Evolutionary conservation across 2,888 invertebrate species (phyloP), one percentile per base, ranked within the genome.

Genomic region (Plagodis pulveraria): DNA sequence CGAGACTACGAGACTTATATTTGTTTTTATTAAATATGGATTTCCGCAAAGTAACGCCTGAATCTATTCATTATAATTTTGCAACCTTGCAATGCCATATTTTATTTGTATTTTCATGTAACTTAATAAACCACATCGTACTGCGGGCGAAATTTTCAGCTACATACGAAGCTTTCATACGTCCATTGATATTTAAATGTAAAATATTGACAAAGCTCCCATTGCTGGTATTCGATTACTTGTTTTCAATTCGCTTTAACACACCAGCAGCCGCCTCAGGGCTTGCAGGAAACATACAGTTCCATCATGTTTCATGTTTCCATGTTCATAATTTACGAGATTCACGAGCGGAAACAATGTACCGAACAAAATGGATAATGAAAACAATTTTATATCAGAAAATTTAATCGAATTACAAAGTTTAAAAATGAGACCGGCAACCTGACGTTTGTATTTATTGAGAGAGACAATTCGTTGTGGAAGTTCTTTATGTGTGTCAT

Each of bases 181-280:
- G 81, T 77, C 79, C 83, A 84, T 81, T 81, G 73, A 86, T 87
- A 86, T 90, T 89, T 88, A 89, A 87, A 89, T 89, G 85, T 89
- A 87, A 89, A 91, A 91, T 90, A 91, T 89, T 89, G 89, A 85
- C 86, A 86, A 84, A 83, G 84, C 85, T 87, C 79, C 87, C 91
- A 89, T 83, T 81, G 82, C 83, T 78, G 83, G 83, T 81, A 89
- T 90, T 90, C 91, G 91, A 91, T 91, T 91, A 90, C 90, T 87
- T 87, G 89, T 89, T 83, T 90, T 88, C 89, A 89, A 90, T 91
- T 87, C 86, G 86, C 84, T 91, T 89, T 87, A 87, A 91, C 86
- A 83, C 78, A 79, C 79, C 78, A 78, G 78, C 81, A 77, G 81
- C 74, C 74, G 86, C 91, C 85, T 76, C 74, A 80, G 87, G 92